Percentiles rank a stretch among this genome's conserved stretches.
phyloP scores from a whole-genome alignment of 1,140 invertebrate species.

The Atopsyche davidsoni region DNA sequence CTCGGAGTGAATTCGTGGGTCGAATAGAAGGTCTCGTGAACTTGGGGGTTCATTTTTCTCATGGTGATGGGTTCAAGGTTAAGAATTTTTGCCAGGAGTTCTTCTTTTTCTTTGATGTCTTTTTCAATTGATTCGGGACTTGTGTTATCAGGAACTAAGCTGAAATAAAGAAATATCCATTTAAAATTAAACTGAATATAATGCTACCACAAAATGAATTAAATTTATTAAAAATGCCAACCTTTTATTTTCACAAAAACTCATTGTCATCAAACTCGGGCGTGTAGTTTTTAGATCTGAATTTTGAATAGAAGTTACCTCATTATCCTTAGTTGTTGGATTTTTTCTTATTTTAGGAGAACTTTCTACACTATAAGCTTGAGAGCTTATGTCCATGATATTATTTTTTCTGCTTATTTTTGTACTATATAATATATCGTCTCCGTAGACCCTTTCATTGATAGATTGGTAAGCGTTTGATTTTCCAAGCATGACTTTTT shows the following conservation, averaged over 20 bases:
- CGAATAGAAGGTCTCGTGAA: constrained; percentile 4
- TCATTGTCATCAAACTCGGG: constrained; percentile 37
- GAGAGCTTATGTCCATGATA: background rate
- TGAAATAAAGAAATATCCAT: constrained; percentile 9
- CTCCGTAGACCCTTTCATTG: constrained; percentile 9
- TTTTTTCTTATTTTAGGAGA: background rate
- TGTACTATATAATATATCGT: constrained; percentile 22
- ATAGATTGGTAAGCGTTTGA: constrained; percentile 9
- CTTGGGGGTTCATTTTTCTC: constrained; percentile 14
- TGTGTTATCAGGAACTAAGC: constrained; percentile 15
- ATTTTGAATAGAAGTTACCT: too few relatives aligned
- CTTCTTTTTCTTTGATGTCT: constrained; percentile 46
- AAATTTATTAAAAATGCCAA: background rate
- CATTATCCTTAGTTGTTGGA: background rate
- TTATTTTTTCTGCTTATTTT: constrained; percentile 21
- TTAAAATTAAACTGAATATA: too few relatives aligned
- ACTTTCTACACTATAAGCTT: background rate
- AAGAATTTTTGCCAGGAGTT: constrained; percentile 44
- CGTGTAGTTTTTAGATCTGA: constrained; percentile 27
- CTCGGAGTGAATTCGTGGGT: background rate
- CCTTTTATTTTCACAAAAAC: constrained; percentile 33
- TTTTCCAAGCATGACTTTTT: too few relatives aligned
- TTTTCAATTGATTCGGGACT: constrained; percentile 28
- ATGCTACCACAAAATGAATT: too few relatives aligned
- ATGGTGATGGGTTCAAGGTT: constrained; percentile 45